Evolutionary conservation across 2,113 vertebrate species (phyloP).

Genomic region (Terrapene triunguis): DNA sequence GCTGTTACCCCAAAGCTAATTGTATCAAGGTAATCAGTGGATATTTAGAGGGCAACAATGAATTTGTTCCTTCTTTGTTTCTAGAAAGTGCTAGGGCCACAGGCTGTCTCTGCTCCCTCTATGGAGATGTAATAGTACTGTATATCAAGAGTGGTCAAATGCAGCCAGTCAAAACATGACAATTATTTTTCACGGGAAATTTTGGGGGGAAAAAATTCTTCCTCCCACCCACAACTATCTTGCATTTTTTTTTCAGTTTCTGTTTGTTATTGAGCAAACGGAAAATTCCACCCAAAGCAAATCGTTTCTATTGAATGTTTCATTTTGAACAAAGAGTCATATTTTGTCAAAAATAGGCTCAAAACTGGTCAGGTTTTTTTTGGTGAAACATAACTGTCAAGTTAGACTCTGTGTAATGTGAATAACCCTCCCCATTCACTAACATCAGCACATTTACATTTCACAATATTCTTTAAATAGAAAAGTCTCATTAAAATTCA

Average conservation of each 20-base stretch:
- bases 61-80: neutral
- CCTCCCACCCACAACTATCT: neutral
- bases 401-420: neutral
- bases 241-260: neutral
- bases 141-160: neutral
- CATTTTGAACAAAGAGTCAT: neutral
- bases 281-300: neutral
- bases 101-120: neutral
- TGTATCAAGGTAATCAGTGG: neutral
- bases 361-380: too few relatives aligned
- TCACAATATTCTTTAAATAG: neutral
- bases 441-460: neutral
- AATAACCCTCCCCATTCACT: neutral
- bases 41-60: neutral
- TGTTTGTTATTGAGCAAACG: neutral
- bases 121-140: accelerated
- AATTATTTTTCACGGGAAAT: neutral
- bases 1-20: neutral
- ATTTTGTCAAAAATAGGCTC: neutral
- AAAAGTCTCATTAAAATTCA: neutral
- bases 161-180: neutral
- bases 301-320: neutral
- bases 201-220: neutral
- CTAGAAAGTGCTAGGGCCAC: neutral
- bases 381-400: neutral